Percentiles rank a stretch among this genome's conserved stretches.
phyloP scores from a whole-genome alignment of 1,140 invertebrate genomes.

The Diorhabda sublineata region DNA sequence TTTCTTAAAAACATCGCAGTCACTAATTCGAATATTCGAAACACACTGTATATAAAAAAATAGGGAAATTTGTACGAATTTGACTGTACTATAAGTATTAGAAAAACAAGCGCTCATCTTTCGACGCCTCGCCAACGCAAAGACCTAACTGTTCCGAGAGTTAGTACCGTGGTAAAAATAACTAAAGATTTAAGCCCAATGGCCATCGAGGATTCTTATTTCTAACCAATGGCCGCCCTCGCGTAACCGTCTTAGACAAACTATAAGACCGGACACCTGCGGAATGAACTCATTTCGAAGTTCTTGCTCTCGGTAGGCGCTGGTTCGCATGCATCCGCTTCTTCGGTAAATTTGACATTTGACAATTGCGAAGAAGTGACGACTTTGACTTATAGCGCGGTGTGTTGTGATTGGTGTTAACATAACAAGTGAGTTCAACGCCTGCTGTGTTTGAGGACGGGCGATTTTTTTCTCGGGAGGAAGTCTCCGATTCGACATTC shows the following conservation, averaged over 20 bases:
- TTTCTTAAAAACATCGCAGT: no score
- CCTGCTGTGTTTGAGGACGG: slow-evolving; percentile 20
- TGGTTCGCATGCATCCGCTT: neutral
- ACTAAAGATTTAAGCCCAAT: slow-evolving; percentile 27
- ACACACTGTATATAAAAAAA: no score
- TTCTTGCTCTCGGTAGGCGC: slow-evolving; percentile 14
- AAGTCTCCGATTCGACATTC: neutral
- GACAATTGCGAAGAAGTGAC: slow-evolving; percentile 13
- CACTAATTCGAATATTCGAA: no score
- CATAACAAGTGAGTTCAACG: slow-evolving; percentile 29
- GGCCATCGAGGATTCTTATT: slow-evolving; percentile 31
- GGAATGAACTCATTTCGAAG: slow-evolving; percentile 35
- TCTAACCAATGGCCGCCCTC: slow-evolving; percentile 36
- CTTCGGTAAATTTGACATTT: slow-evolving; percentile 11
- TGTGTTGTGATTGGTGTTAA: slow-evolving; percentile 24
- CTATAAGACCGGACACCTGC: slow-evolving; percentile 42
- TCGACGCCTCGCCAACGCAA: slow-evolving; percentile 1
- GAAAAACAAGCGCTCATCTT: neutral
- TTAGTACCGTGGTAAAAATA: slow-evolving; percentile 30
- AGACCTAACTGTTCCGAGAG: slow-evolving; percentile 34
- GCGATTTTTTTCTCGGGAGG: neutral
- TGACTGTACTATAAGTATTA: neutral
- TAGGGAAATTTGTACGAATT: neutral
- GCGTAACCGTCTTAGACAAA: slow-evolving; percentile 26
- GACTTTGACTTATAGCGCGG: slow-evolving; percentile 22